These are phyloP conservation scores for Macropis europaea DNA, from an alignment of 2,888 invertebrate genomes.

Conservation along the genomic window DNA sequence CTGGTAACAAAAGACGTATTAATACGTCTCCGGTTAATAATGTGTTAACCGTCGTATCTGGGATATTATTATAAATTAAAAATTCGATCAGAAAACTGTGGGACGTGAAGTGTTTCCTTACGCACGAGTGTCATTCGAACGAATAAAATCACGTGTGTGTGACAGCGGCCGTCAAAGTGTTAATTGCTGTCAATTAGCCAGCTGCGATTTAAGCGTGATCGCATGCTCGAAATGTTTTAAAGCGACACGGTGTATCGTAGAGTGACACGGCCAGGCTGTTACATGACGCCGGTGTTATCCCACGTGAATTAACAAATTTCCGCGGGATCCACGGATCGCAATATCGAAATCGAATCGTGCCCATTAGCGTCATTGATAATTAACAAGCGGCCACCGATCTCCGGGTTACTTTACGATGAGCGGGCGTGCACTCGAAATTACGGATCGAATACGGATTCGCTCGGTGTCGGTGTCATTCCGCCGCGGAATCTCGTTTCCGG, in stretches of 20 bases:
- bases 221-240: constrained; percentile 31
- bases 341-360: constrained; percentile 35
- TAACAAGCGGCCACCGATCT: constrained; percentile 26
- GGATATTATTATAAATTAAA: no score
- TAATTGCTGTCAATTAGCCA: constrained; percentile 19
- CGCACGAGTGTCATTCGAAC: no score
- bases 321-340: constrained; percentile 11
- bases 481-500: neutral
- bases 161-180: constrained; percentile 8
- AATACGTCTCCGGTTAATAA: no score
- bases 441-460: neutral
- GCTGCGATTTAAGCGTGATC: neutral
- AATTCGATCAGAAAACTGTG: no score
- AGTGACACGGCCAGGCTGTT: neutral
- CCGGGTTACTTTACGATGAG: neutral
- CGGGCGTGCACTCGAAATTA: neutral
- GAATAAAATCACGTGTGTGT: no score
- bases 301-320: constrained; percentile 34
- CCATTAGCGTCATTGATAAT: constrained; percentile 39
- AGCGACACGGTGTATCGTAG: neutral
- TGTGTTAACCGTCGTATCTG: no score
- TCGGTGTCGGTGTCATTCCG: neutral
- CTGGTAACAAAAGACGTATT: no score
- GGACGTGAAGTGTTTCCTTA: no score
- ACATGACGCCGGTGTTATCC: constrained; percentile 13